Conservation (phyloP, 2,113 vertebrate genomes). For the Geococcyx californianus region DNA sequence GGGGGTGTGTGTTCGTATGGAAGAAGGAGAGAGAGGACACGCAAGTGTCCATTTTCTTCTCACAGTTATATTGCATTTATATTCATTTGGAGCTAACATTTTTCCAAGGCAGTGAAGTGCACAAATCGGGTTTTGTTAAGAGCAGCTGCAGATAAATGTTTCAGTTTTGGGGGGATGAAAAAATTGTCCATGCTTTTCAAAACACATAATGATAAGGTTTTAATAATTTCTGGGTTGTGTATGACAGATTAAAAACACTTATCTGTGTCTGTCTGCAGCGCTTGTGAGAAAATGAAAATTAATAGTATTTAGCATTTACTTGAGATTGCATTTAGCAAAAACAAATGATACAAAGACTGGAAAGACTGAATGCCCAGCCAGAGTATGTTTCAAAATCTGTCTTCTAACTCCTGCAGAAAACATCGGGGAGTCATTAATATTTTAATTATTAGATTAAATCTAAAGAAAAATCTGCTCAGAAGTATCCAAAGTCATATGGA, state of each 20-base stretch:
- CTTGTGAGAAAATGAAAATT: background rate
- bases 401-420: background rate
- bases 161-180: background rate
- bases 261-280: background rate
- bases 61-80: conserved; percentile 5
- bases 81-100: background rate
- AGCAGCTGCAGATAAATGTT: conserved; percentile 10
- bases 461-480: background rate
- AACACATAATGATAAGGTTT: background rate
- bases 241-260: background rate
- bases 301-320: background rate
- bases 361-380: background rate
- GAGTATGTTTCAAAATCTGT: background rate
- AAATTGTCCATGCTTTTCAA: background rate
- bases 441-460: background rate
- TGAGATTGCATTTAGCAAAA: background rate
- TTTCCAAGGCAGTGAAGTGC: conserved; percentile 14
- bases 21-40: background rate
- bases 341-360: background rate
- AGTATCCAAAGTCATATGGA: background rate
- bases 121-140: conserved; percentile 8
- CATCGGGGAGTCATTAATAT: background rate
- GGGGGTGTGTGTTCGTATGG: background rate
- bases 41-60: background rate
- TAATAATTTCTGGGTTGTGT: background rate